These are phyloP conservation scores for Scaptomyza hsui DNA, from an alignment of 1,140 invertebrate species.

Conservation along the genomic window DNA sequence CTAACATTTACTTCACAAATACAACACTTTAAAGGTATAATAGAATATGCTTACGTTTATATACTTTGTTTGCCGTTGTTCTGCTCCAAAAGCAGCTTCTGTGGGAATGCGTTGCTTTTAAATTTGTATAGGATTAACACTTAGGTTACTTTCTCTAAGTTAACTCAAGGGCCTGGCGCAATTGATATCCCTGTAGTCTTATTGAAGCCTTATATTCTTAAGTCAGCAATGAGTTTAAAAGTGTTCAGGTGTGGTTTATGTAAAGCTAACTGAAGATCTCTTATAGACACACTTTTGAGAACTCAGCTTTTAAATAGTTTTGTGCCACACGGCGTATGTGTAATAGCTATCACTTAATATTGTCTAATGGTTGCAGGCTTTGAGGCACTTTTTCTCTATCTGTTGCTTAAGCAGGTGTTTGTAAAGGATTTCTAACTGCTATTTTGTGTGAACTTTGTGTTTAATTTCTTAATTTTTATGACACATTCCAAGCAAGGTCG, in stretches of 20 bases:
- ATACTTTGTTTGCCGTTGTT: constrained; percentile 52
- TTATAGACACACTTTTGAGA: constrained; percentile 49
- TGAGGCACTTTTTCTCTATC: constrained; percentile 9
- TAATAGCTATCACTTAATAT: constrained; percentile 13
- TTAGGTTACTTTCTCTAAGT: neutral
- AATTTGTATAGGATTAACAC: neutral
- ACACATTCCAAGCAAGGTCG: constrained; percentile 39
- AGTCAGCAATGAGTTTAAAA: neutral
- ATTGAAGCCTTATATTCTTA: constrained; percentile 22
- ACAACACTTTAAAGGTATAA: constrained; percentile 27
- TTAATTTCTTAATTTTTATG: constrained; percentile 3
- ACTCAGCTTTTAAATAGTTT: constrained; percentile 30
- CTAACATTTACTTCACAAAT: constrained; percentile 9
- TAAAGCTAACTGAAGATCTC: constrained; percentile 42
- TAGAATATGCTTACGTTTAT: constrained; percentile 66
- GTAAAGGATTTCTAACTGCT: no score
- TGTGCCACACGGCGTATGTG: constrained; percentile 47
- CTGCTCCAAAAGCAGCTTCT: constrained; percentile 23
- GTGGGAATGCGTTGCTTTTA: constrained; percentile 17
- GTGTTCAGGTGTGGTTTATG: constrained; percentile 25
- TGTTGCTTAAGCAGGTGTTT: no score
- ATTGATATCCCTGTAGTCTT: constrained; percentile 53
- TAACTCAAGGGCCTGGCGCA: constrained; percentile 28
- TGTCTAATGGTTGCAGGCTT: neutral
- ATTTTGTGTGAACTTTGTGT: constrained; percentile 11